Percentiles rank a stretch among this genome's conserved stretches.
These are phyloP conservation scores for Hephaestus fuliginosus DNA, from an alignment of 2,797 vertebrate species.

Conservation along the genomic window DNA sequence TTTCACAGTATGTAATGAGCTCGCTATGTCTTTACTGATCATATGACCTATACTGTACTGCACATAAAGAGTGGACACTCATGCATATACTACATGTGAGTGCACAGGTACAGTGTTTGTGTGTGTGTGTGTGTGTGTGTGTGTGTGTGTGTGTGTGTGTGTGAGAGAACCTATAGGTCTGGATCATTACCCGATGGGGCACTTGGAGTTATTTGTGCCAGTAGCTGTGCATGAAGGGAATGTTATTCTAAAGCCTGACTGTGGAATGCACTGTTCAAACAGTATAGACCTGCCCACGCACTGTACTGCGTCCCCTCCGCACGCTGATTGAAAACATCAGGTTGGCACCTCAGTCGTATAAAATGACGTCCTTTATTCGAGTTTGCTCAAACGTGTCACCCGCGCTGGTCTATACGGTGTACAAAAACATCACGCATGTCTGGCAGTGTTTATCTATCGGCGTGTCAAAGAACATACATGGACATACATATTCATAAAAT, in stretches of 20 bases:
- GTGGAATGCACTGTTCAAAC: slow-evolving; percentile 86
- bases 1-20: not conserved
- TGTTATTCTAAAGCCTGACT: slow-evolving; percentile 84
- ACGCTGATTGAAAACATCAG: slow-evolving; percentile 65
- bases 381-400: not conserved
- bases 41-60: too few species aligned
- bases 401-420: not conserved
- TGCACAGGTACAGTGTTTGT: slow-evolving; percentile 34
- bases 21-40: not conserved
- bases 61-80: not conserved
- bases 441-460: slow-evolving; percentile 1
- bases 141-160: too few species aligned
- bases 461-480: not conserved
- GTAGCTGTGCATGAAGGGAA: slow-evolving; percentile 69
- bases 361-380: slow-evolving; percentile 12
- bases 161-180: slow-evolving; percentile 4
- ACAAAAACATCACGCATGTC: slow-evolving; percentile 14
- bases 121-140: too few species aligned
- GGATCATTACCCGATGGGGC: slow-evolving; percentile 26
- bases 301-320: slow-evolving; percentile 55
- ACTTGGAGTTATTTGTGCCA: slow-evolving; percentile 64
- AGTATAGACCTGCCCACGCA: slow-evolving; percentile 60
- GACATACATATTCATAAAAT: slow-evolving; percentile 13
- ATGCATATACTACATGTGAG: not conserved
- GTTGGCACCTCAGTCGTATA: slow-evolving; percentile 5